Evolutionary conservation across 2,797 vertebrate species (phyloP).

Genomic region (Rhabdomys pumilio): DNA sequence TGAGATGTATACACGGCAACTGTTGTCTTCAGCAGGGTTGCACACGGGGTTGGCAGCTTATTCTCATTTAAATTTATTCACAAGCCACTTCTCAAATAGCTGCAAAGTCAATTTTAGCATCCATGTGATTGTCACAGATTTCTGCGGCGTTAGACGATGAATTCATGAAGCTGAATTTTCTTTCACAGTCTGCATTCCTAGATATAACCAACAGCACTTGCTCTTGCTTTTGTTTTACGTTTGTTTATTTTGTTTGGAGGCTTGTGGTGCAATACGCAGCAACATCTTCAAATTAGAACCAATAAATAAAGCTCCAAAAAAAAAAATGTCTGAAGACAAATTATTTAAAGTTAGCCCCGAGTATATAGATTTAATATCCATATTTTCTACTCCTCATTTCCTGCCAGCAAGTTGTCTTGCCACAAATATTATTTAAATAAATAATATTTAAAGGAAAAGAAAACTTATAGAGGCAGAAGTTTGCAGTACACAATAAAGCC

Average conservation of each 20-base stretch:
- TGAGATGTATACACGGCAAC: not conserved
- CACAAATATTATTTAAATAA: not conserved
- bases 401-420: constrained; percentile 71
- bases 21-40: constrained; percentile 37
- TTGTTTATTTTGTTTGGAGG: constrained; percentile 1
- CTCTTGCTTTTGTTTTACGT: constrained; percentile 9
- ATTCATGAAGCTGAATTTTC: constrained; percentile 57
- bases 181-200: constrained; percentile 21
- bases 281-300: constrained; percentile 45
- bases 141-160: constrained; percentile 48
- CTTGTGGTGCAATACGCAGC: not conserved
- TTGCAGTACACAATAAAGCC: constrained; percentile 19
- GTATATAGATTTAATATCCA: constrained; percentile 47
- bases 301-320: constrained; percentile 14
- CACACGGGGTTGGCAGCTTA: constrained; percentile 33
- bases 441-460: not conserved
- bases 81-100: constrained; percentile 59
- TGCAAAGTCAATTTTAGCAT: constrained; percentile 62
- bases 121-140: constrained; percentile 58
- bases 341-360: constrained; percentile 40
- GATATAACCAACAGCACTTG: constrained; percentile 19
- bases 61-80: constrained; percentile 63
- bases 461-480: constrained; percentile 53
- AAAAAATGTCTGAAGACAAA: not conserved
- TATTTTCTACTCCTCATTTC: constrained; percentile 35